These are phyloP conservation scores for Heteromyza rotundicornis DNA, from an alignment of 2,888 invertebrate species.

Conservation along the genomic window DNA sequence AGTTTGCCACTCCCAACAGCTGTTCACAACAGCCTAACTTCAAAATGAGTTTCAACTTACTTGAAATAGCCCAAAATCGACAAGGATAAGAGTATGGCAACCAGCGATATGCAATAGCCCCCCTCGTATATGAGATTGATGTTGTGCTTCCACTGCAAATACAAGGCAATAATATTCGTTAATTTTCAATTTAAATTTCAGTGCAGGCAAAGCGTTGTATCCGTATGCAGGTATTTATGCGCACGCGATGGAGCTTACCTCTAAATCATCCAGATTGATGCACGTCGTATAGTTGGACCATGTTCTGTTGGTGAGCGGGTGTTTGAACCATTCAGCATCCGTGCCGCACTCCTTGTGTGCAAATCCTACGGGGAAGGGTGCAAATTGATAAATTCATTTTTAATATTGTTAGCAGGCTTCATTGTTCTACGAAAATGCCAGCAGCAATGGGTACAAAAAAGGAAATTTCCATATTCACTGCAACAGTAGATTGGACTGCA, in stretches of 20 bases:
- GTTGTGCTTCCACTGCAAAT: conserved; percentile 71
- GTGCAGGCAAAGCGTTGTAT: not conserved
- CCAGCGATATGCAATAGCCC: conserved; percentile 85
- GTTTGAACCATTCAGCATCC: conserved; percentile 84
- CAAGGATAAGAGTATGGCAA: conserved; percentile 82
- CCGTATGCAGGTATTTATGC: not conserved
- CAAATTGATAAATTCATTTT: too few relatives aligned
- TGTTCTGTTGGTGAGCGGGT: conserved; percentile 75
- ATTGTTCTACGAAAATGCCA: too few relatives aligned
- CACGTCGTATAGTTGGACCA: conserved; percentile 95
- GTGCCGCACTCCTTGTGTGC: conserved; percentile 83
- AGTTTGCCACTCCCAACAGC: not conserved
- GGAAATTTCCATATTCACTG: too few relatives aligned
- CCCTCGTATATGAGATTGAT: conserved; percentile 82
- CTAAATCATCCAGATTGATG: conserved; percentile 73
- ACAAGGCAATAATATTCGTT: too few relatives aligned
- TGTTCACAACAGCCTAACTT: not conserved
- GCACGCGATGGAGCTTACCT: conserved; percentile 70
- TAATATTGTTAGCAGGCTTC: too few relatives aligned
- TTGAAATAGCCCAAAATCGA: conserved; percentile 85
- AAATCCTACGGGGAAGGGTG: conserved; percentile 66
- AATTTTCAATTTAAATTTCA: not conserved
- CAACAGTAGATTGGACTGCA: too few relatives aligned
- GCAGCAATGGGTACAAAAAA: too few relatives aligned
- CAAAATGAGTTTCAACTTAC: conserved; percentile 70